phyloP scores from a whole-genome alignment of 1,140 invertebrate genomes.

The Oryctes rhinoceros region DNA sequence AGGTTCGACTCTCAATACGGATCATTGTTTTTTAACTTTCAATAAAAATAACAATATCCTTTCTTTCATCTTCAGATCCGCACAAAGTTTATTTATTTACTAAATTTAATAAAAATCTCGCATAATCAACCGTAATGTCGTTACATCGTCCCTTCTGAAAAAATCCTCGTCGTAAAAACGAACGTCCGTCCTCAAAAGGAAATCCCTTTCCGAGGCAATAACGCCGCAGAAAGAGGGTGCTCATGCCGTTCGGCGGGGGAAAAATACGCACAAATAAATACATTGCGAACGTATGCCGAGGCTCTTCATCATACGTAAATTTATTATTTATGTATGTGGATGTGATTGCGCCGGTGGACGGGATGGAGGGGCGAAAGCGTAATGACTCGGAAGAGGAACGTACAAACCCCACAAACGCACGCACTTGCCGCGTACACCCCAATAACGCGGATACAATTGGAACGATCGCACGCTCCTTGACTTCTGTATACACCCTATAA shows the following conservation, averaged over 20 bases:
- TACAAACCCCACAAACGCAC: background rate
- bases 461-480: constrained; percentile 16
- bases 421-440: background rate
- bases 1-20: no score
- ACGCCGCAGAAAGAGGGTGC: background rate
- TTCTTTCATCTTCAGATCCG: no score
- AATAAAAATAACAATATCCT: no score
- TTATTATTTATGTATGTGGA: constrained; percentile 22
- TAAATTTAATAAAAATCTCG: no score
- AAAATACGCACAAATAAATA: constrained; percentile 3
- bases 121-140: no score
- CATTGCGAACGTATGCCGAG: background rate
- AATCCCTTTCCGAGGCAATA: background rate
- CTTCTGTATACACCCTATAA: constrained; percentile 10
- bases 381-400: constrained; percentile 12
- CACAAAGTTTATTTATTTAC: no score
- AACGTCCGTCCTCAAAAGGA: background rate
- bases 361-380: background rate
- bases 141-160: background rate
- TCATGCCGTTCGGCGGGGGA: background rate
- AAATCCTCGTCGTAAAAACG: background rate
- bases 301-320: background rate
- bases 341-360: background rate
- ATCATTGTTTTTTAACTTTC: no score
- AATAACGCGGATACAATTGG: constrained; percentile 6